These are phyloP conservation scores for Aspiorhynchus laticeps DNA, from an alignment of 2,113 vertebrate genomes.

Conservation along the genomic window DNA sequence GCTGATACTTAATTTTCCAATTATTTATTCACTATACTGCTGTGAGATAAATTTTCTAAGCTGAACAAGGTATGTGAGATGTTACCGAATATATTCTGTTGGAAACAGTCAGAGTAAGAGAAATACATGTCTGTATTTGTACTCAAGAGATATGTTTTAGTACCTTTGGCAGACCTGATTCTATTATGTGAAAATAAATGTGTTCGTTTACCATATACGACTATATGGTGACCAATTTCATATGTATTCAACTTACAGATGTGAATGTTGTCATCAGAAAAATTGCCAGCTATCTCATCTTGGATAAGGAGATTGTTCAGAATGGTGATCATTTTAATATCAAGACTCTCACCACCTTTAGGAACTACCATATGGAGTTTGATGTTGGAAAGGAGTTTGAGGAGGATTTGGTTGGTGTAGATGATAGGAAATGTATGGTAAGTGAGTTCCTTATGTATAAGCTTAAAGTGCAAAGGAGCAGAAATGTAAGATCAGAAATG, in stretches of 20 bases:
- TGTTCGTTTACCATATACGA: neutral
- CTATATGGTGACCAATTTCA: neutral
- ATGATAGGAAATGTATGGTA: constrained; percentile 93
- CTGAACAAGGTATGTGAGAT: neutral
- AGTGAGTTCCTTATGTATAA: constrained; percentile 16
- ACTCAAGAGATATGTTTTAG: neutral
- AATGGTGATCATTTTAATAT: constrained; percentile 90
- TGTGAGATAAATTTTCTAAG: neutral
- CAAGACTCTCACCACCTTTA: constrained; percentile 94
- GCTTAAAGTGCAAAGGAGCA: neutral
- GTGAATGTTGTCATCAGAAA: constrained; percentile 93
- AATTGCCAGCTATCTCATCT: constrained; percentile 90
- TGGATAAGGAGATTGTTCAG: constrained; percentile 93
- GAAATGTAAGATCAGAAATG: neutral
- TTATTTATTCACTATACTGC: neutral
- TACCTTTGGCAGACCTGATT: neutral
- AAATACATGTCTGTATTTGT: constrained; percentile 8
- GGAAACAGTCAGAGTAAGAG: neutral
- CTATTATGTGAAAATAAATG: neutral
- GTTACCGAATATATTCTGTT: neutral
- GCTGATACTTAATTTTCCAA: neutral
- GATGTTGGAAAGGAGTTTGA: constrained; percentile 91
- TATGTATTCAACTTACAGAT: constrained; percentile 71
- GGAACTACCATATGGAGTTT: constrained; percentile 98
- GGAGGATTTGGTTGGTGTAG: constrained; percentile 91